phyloP scores from a whole-genome alignment of 2,888 invertebrate genomes.

The Schizotus pectinicornis region DNA sequence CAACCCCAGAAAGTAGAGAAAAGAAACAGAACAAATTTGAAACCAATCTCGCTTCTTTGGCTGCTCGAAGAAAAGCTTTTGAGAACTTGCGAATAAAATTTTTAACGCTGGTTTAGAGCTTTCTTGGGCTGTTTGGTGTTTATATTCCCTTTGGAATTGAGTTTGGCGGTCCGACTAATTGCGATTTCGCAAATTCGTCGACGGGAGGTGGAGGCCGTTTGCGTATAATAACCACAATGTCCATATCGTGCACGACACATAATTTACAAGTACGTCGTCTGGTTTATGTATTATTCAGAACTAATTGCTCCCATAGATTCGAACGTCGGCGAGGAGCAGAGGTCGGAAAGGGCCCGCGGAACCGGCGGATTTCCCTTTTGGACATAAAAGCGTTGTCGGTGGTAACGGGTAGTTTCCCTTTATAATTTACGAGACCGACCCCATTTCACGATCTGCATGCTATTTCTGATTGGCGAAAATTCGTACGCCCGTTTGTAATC shows the following conservation, averaged over 20 bases:
- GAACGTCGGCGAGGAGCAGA: not conserved
- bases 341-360: constrained; percentile 11
- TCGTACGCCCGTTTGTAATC: constrained; percentile 4
- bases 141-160: no score
- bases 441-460: not conserved
- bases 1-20: no score
- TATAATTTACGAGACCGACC: constrained; percentile 20
- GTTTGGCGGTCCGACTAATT: no score
- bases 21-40: no score
- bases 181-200: no score
- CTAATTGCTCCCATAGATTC: constrained; percentile 18
- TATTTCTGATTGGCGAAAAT: not conserved
- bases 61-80: no score
- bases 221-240: not conserved
- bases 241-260: constrained; percentile 3
- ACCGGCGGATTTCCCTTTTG: constrained; percentile 22
- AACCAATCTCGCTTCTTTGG: no score
- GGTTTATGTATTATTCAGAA: constrained; percentile 19
- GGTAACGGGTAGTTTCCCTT: constrained; percentile 11
- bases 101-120: no score
- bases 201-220: no score
- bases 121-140: no score
- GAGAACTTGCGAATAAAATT: no score
- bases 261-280: constrained; percentile 16
- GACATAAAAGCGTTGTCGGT: constrained; percentile 16